These are phyloP conservation scores for Cephus runcator DNA, from an alignment of 2,888 invertebrate genomes.

Conservation along the genomic window DNA sequence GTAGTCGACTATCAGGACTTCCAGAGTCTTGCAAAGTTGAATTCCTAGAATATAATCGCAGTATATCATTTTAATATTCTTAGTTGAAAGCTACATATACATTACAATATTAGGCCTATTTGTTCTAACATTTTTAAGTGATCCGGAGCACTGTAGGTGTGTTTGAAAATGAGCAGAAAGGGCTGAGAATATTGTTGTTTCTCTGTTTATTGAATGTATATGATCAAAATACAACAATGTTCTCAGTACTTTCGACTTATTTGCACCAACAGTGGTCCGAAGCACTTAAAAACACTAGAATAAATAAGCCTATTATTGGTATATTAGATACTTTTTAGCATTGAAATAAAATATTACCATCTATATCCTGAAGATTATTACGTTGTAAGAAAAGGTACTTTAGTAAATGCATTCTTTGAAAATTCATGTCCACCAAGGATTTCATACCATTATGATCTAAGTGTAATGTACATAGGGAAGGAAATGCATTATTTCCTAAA, in stretches of 20 bases:
- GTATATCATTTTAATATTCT: not conserved
- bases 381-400: constrained; percentile 39
- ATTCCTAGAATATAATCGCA: constrained; percentile 23
- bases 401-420: constrained; percentile 29
- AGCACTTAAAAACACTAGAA: too few relatives aligned
- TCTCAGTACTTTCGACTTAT: too few relatives aligned
- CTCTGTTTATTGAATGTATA: too few relatives aligned
- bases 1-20: constrained; percentile 34
- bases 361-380: constrained; percentile 30
- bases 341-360: constrained; percentile 26
- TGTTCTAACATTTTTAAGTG: too few relatives aligned
- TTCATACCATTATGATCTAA: constrained; percentile 39
- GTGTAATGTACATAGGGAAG: constrained; percentile 32
- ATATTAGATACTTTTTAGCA: not conserved
- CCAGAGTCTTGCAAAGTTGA: constrained; percentile 26
- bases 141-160: too few relatives aligned
- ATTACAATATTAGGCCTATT: too few relatives aligned
- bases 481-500: constrained; percentile 16
- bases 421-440: constrained; percentile 22
- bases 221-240: too few relatives aligned
- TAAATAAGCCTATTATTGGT: not conserved
- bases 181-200: too few relatives aligned
- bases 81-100: not conserved
- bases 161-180: too few relatives aligned
- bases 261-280: too few relatives aligned